Base-by-base conservation (phyloP, 92 coral and sea anemone species). In the Umimayanthus chanpuru region DNA sequence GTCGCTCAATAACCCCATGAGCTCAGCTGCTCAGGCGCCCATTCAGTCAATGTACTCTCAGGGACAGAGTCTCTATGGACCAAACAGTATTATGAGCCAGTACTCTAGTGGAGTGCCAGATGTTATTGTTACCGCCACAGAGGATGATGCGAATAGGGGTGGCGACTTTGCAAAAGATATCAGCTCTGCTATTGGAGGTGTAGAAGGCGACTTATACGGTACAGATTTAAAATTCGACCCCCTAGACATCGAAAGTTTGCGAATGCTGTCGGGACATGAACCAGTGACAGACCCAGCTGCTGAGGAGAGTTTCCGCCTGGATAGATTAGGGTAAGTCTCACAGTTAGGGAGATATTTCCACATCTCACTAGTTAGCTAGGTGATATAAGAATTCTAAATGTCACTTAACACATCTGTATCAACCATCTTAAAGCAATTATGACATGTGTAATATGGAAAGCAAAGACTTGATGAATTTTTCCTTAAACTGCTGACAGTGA, bases 221-320 rank as follows among this genome's bases (percentile, higher is more conserved):
- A 53, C 77, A 20, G 87, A 83, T 83, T 72, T 83, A 67, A 83
- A 83, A 83, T 83, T 83, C 39, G 98, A 94, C 70, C 98, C 96
- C 1, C 88, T 95, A 58, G 99, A 92, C 92, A 92, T 92, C 88
- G 94, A 91, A 85, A 96, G 95, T 80, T 92, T 95, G 89, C 94
- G 89, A 90, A 97, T 92, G 96, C 85, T 94, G 88, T 94, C 99
- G 76, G 96, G 98, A 44, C 98, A 94, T 16, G 98, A 92, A 15
- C 79, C 98, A 32, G 96, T 95, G 25, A 93, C 96, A 16, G 98
- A 95, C 80, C 93, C 93, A 56, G 98, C 98, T 2, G 92, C 98
- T 5, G 98, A 95, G 78, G 98, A 95, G 79, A 94, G 89, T 79
- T 93, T 95, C 88, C 93, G 98, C 36, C 61, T 95, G 90, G 98